Conservation (phyloP, 2,113 vertebrate species). For the Chauna torquata region DNA sequence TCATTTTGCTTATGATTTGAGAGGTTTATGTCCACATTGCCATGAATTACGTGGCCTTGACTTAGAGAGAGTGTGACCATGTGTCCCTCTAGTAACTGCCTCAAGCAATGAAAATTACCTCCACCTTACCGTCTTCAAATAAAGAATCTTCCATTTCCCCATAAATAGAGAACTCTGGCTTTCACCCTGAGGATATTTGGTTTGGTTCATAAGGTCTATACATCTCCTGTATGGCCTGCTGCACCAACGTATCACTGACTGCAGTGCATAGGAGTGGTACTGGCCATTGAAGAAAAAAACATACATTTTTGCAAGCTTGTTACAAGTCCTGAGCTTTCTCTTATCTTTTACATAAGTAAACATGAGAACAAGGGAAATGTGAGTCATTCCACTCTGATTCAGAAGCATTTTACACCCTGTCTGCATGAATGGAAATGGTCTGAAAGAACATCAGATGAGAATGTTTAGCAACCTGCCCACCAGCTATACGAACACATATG, state of each 20-base stretch:
- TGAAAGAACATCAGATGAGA: not conserved
- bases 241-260: not conserved
- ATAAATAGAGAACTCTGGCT: not conserved
- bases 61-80: not conserved
- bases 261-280: not conserved
- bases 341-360: not conserved
- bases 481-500: fast-evolving
- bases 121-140: not conserved
- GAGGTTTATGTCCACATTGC: not conserved
- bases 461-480: not conserved
- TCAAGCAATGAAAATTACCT: not conserved
- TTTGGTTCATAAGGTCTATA: not conserved
- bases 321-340: not conserved
- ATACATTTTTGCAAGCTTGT: too few relatives aligned
- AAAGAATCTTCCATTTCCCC: not conserved
- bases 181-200: not conserved
- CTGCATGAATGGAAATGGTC: not conserved
- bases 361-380: not conserved
- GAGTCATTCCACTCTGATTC: not conserved
- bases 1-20: not conserved
- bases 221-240: not conserved
- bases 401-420: not conserved
- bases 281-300: not conserved
- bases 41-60: not conserved
- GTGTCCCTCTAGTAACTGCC: not conserved